A percentile compares a stretch with the other conserved stretches of the same genome.
phyloP scores from a whole-genome alignment of 2,113 vertebrate species.

The Rhipidura dahli region DNA sequence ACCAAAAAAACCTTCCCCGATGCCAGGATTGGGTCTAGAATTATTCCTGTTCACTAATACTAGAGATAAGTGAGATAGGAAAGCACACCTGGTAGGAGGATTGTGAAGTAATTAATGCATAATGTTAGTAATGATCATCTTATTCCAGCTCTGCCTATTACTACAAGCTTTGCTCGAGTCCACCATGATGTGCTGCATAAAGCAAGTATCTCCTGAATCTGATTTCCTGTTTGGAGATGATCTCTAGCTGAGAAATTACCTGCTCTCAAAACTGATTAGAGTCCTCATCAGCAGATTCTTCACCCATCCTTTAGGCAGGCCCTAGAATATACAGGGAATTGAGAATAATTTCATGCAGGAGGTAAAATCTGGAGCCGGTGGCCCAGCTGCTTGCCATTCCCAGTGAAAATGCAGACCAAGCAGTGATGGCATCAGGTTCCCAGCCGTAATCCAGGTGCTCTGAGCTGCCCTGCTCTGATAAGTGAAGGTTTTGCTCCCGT shows the following conservation, averaged over 20 bases:
- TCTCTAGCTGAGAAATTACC: conserved; percentile 64
- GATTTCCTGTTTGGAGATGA: conserved; percentile 60
- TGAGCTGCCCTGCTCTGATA: background rate
- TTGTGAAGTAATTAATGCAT: conserved; percentile 2
- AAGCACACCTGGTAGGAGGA: background rate
- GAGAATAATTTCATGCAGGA: background rate
- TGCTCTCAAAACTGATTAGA: conserved; percentile 63
- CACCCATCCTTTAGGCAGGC: background rate
- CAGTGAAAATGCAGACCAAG: background rate
- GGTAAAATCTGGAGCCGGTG: background rate
- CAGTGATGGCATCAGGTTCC: background rate
- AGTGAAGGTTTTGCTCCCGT: background rate
- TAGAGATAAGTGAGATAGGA: background rate
- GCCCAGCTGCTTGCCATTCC: background rate
- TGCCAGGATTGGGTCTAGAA: background rate
- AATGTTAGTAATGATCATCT: background rate
- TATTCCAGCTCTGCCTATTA: conserved; percentile 22
- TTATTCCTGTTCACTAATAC: background rate
- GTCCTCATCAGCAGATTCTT: conserved; percentile 53
- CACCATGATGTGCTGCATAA: background rate
- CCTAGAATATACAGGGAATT: background rate
- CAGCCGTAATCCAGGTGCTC: background rate
- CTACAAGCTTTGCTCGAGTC: conserved; percentile 10
- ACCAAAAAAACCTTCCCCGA: background rate
- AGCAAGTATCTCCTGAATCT: conserved; percentile 23